Base-by-base conservation (phyloP, 30 jellyfish, hydroid and myxozoan genomes). In the Cassiopea andromeda region DNA sequence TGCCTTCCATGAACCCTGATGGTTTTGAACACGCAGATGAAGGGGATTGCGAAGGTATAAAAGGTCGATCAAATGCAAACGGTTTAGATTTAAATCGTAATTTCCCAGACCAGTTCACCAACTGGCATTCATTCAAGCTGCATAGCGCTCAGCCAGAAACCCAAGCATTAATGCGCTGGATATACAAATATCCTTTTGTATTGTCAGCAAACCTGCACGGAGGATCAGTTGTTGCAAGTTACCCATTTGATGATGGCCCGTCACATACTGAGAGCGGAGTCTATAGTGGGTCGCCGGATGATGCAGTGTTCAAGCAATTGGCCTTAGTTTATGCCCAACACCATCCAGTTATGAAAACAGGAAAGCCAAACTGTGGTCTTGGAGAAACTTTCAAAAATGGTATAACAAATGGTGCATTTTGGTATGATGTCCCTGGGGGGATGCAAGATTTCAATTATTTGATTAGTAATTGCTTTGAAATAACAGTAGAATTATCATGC, bases 381-480 rank as follows among this genome's bases (percentile, higher is more conserved):
- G 91, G 96, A 47, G 98, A 93, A 75, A 75, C 78, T 6, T 91
- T 97, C 81, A 80, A 85, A 16, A 80, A 90, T 61, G 99, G 99
- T 58, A 92, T 97, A 38, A 97, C 99, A 43, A 97, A 97, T 94
- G 99, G 99, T 69, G 99, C 99, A n/a, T 87, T 54, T 77, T 97
- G 99, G 99, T 94, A 97, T 83, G 97, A 93, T 85, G 99, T 93
- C 10, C 98, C 99, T 27, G 98, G 99, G 17, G 99, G 99, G 47
- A 97, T 97, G 99, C 99, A 97, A 69, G 99, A 97, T 76, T 97
- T 97, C 91, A 97, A 97, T 75, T 97, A 97, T 58, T 76, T 90
- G 76, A 93, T 93, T 44, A 83, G 98, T 69, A 97, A 97, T 74
- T 93, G 99, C 77, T 92, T 93, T 94, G 99, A 97, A 84, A 91